phyloP scores from a whole-genome alignment of 92 coral and sea anemone genomes.

The Hydrozoanthus gracilis region DNA sequence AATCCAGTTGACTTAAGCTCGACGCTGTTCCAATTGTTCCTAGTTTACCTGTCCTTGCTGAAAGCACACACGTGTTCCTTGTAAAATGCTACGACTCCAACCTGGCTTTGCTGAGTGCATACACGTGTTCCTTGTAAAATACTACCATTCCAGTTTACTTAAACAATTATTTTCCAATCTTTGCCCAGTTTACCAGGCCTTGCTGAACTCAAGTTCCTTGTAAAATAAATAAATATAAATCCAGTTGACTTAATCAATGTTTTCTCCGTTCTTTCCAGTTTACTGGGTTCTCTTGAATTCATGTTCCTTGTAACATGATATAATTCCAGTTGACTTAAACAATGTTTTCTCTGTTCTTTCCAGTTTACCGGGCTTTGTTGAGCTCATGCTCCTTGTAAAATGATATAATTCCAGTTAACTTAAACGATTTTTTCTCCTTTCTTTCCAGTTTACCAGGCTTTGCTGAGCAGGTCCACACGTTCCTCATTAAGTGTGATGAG shows the following conservation, averaged over 20 bases:
- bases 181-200: slow-evolving; percentile 68
- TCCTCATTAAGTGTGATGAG: slow-evolving; percentile 59
- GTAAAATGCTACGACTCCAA: neutral
- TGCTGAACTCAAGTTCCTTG: slow-evolving; percentile 39
- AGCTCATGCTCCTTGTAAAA: neutral
- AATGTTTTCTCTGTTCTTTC: neutral
- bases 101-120: no score
- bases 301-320: neutral
- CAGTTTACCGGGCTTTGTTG: slow-evolving; percentile 77
- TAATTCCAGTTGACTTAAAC: neutral
- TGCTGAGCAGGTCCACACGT: slow-evolving; percentile 67
- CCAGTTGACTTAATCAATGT: neutral
- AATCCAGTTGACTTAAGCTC: no score
- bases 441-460: slow-evolving; percentile 69
- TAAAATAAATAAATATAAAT: neutral
- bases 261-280: slow-evolving; percentile 34
- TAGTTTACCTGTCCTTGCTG: no score
- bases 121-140: no score
- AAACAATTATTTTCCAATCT: neutral
- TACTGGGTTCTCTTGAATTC: slow-evolving; percentile 67
- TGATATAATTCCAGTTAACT: neutral
- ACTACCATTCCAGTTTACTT: neutral
- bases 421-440: neutral
- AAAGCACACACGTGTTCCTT: no score
- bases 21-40: no score